Evolutionary conservation across 1,140 invertebrate genomes (phyloP).

Genomic region (Hydropsyche tenuis): DNA sequence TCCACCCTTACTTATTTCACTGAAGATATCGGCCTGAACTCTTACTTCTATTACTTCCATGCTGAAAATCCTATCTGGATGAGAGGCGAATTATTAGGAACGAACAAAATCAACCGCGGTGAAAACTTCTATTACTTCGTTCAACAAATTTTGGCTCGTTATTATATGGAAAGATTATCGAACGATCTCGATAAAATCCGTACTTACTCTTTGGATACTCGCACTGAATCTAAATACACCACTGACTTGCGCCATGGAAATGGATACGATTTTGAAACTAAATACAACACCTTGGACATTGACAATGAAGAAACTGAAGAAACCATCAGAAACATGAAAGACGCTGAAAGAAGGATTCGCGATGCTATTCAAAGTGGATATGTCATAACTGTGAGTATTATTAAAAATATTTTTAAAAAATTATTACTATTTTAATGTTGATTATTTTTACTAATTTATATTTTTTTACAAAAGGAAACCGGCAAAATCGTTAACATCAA

Average conservation of each 20-base stretch:
- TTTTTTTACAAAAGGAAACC: slow-evolving; percentile 33
- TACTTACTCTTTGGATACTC: slow-evolving; percentile 63
- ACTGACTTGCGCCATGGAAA: slow-evolving; percentile 65
- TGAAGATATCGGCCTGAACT: slow-evolving; percentile 74
- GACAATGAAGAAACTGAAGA: slow-evolving; percentile 60
- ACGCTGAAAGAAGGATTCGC: slow-evolving; percentile 66
- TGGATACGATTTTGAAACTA: slow-evolving; percentile 64
- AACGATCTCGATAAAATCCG: slow-evolving; percentile 68
- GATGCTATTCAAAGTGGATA: slow-evolving; percentile 71
- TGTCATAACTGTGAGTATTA: slow-evolving; percentile 56
- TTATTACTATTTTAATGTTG: slow-evolving; percentile 1
- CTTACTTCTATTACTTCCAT: slow-evolving; percentile 74
- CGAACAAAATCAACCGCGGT: slow-evolving; percentile 65
- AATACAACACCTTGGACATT: slow-evolving; percentile 61
- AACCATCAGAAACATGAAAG: slow-evolving; percentile 59
- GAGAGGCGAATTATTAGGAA: slow-evolving; percentile 62
- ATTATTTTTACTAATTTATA: no score
- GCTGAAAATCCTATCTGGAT: slow-evolving; percentile 72
- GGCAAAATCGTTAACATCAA: slow-evolving; percentile 55
- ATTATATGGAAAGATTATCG: slow-evolving; percentile 72
- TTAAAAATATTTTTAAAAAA: not conserved
- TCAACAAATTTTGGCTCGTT: slow-evolving; percentile 69
- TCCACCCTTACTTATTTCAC: slow-evolving; percentile 74
- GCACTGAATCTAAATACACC: slow-evolving; percentile 65
- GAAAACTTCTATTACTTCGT: slow-evolving; percentile 68